These are phyloP conservation scores for Criorhina ranunculi DNA, from an alignment of 2,888 invertebrate species.

Conservation along the genomic window DNA sequence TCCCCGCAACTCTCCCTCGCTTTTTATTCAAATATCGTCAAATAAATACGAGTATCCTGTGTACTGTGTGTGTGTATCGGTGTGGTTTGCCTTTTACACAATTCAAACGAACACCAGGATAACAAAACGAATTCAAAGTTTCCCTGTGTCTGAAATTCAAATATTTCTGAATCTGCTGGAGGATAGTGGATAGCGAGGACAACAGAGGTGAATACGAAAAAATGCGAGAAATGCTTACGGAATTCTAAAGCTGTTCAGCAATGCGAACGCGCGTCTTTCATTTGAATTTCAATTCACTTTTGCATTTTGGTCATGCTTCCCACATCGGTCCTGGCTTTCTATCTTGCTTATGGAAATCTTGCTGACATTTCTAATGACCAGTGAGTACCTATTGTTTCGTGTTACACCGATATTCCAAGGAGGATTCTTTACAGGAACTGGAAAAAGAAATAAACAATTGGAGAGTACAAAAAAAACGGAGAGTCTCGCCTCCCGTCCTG, in stretches of 20 bases:
- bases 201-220: background rate
- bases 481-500: too few species aligned
- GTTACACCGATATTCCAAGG: constrained; percentile 28
- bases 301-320: constrained; percentile 55
- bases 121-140: constrained; percentile 21
- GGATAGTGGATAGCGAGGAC: background rate
- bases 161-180: constrained; percentile 8
- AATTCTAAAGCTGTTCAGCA: constrained; percentile 45
- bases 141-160: constrained; percentile 20
- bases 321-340: background rate
- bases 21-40: constrained; percentile 18
- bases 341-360: constrained; percentile 38
- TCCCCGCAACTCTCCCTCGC: background rate
- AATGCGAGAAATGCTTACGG: constrained; percentile 25
- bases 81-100: constrained; percentile 1
- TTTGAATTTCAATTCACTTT: constrained; percentile 60
- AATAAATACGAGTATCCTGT: constrained; percentile 23
- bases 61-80: constrained; percentile 8
- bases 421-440: constrained; percentile 15
- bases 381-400: constrained; percentile 56
- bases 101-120: constrained; percentile 9
- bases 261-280: constrained; percentile 43
- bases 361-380: constrained; percentile 57
- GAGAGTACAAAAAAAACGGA: background rate
- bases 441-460: constrained; percentile 4